These are phyloP conservation scores for Alfaro cultratus DNA, from an alignment of 2,797 vertebrate species.

Conservation along the genomic window DNA sequence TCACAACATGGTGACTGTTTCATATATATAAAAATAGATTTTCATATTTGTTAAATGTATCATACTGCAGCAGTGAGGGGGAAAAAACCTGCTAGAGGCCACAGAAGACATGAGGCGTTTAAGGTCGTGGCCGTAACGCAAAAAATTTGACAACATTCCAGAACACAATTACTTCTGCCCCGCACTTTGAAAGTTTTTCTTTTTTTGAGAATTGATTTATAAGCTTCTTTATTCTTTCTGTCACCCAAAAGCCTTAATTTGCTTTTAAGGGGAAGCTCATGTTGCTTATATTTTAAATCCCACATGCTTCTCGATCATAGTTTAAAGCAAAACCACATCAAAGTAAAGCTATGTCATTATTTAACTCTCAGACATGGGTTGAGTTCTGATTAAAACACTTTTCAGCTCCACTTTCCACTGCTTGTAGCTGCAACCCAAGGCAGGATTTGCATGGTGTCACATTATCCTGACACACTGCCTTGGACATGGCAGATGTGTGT, in stretches of 20 bases:
- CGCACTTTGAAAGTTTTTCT: not conserved
- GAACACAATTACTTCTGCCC: not conserved
- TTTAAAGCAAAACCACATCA: constrained; percentile 5
- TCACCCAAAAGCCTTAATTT: not conserved
- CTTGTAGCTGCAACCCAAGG: constrained; percentile 26
- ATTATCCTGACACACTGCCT: constrained; percentile 34
- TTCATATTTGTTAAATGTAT: no score
- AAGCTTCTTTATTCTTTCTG: not conserved
- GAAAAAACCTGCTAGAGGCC: not conserved
- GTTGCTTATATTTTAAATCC: not conserved
- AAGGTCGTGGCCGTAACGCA: not conserved
- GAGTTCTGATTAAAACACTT: constrained; percentile 39
- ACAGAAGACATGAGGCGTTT: not conserved
- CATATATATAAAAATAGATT: no score
- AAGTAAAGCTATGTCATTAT: constrained; percentile 12
- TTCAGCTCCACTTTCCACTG: constrained; percentile 25
- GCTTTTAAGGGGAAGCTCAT: not conserved
- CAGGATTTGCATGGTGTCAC: constrained; percentile 45
- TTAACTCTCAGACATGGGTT: constrained; percentile 12
- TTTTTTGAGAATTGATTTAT: not conserved
- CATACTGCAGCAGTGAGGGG: no score
- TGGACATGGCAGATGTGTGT: constrained; percentile 62
- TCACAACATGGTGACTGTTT: no score
- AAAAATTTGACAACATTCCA: not conserved
- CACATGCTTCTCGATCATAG: not conserved